Evolutionary conservation across 2,888 invertebrate genomes (phyloP), one percentile per base, ranked within the genome.

Genomic region (Diaprepes abbreviatus): DNA sequence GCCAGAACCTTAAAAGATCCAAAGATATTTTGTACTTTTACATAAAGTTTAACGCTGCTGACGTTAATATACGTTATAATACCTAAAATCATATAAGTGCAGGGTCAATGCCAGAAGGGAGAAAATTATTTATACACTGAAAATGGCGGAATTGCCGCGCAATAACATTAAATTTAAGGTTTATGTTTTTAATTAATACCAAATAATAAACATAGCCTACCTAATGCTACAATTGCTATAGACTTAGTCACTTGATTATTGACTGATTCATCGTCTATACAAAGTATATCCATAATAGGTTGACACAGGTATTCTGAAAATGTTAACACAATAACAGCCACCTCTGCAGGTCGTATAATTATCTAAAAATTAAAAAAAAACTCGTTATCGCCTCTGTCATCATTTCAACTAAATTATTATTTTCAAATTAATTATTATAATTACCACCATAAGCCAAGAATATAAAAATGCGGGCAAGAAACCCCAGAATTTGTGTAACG

Each of bases 21-120:
- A 77, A 94, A 93, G 54, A 93, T 85, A 78, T 94, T 95, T 81
- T 94, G 94, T 1, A 94, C 89, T 79, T 89, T 90, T 0, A 94
- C 92, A 78, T 92, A 93, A 74, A 93, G 82, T 78, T 92, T 93
- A 7, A 93, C 93, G 76, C 93, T 93, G 64, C 89, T 89, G 66
- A 92, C 87, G 78, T 93, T 92, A 55, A 94, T 92, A 80, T 90
- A 92, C 0, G 93, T 92, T 80, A 94, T 92, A 31, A 92, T 78
- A 81, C 90, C 93, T 92, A 86, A 69, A 85, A 83, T 60, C 24
- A 5, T 4, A 24, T 24, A n/a, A n/a, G n/a, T n/a, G n/a, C n/a
- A n/a, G n/a, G n/a, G n/a, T n/a, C n/a, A n/a, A n/a, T n/a, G n/a
- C n/a, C n/a, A n/a, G n/a, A n/a, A n/a, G n/a, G n/a, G n/a, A n/a